A percentile compares a stretch with the other conserved stretches of the same genome.
Evolutionary conservation across 2,888 invertebrate species (phyloP).

Genomic region (Hemithea aestivaria): DNA sequence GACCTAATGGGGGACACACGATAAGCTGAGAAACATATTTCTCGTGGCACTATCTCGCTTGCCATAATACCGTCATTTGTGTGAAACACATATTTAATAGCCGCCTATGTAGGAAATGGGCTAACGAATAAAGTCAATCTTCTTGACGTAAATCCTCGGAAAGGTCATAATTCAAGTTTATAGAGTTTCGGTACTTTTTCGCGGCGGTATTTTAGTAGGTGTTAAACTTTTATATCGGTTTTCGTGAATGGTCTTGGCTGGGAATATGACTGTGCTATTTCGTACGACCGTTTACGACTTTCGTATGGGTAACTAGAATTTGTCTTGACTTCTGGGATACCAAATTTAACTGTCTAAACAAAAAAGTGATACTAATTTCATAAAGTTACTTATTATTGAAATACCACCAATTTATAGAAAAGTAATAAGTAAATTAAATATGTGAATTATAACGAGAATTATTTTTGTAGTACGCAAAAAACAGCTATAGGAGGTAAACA

Average conservation of each 20-base stretch:
- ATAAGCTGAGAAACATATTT: constrained; percentile 51
- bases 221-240: constrained; percentile 44
- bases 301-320: too few relatives aligned
- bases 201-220: constrained; percentile 37
- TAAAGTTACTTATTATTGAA: too few relatives aligned
- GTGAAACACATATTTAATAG: constrained; percentile 63
- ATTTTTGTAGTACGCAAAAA: too few relatives aligned
- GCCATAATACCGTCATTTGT: constrained; percentile 55
- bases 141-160: constrained; percentile 62
- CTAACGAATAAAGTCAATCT: constrained; percentile 71
- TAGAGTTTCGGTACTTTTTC: constrained; percentile 58
- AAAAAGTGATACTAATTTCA: too few relatives aligned
- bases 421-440: too few relatives aligned
- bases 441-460: too few relatives aligned
- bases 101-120: constrained; percentile 56
- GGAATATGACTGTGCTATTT: constrained; percentile 6
- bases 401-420: too few relatives aligned
- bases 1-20: constrained; percentile 35
- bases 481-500: too few relatives aligned
- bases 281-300: constrained; percentile 1
- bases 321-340: too few relatives aligned
- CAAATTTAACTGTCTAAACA: too few relatives aligned
- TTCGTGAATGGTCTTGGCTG: constrained; percentile 12
- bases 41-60: constrained; percentile 48
- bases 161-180: constrained; percentile 68